phyloP scores from a whole-genome alignment of 2,888 invertebrate genomes.

The Mamestra brassicae region DNA sequence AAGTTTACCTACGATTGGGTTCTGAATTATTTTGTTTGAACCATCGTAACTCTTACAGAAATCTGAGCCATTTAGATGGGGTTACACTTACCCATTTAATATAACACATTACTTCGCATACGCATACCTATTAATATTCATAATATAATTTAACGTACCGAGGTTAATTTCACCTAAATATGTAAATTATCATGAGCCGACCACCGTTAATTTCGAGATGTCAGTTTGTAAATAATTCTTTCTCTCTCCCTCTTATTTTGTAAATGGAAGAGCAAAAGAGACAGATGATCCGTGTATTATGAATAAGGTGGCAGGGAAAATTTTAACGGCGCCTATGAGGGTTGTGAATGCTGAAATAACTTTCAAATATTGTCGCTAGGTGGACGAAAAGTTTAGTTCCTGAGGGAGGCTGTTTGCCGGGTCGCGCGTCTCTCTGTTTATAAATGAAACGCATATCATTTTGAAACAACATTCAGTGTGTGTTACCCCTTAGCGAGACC shows the following conservation, averaged over 20 bases:
- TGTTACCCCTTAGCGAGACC: slow-evolving; percentile 67
- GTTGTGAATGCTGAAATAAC: slow-evolving; percentile 91
- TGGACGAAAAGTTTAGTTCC: slow-evolving; percentile 90
- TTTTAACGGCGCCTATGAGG: slow-evolving; percentile 91
- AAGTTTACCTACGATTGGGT: not conserved
- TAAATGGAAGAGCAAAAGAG: slow-evolving; percentile 71
- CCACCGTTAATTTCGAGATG: slow-evolving; percentile 90
- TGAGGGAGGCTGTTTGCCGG: slow-evolving; percentile 87
- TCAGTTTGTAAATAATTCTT: slow-evolving; percentile 87
- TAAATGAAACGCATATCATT: slow-evolving; percentile 89
- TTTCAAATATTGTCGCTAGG: slow-evolving; percentile 91
- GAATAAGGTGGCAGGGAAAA: slow-evolving; percentile 90
- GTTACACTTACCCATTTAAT: slow-evolving; percentile 79
- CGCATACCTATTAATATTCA: slow-evolving; percentile 90
- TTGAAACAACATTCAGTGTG: slow-evolving; percentile 81
- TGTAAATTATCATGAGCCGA: slow-evolving; percentile 92
- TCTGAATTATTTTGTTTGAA: slow-evolving; percentile 17
- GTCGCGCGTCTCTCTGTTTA: slow-evolving; percentile 87
- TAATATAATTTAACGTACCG: slow-evolving; percentile 90
- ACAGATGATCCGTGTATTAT: slow-evolving; percentile 84
- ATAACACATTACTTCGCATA: slow-evolving; percentile 80
- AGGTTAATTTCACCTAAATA: slow-evolving; percentile 91
- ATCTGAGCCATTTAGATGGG: slow-evolving; percentile 85
- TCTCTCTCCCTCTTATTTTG: slow-evolving; percentile 71
- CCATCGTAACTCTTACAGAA: slow-evolving; percentile 64